phyloP scores from a whole-genome alignment of 92 coral and sea anemone genomes.

The Montipora capitata region DNA sequence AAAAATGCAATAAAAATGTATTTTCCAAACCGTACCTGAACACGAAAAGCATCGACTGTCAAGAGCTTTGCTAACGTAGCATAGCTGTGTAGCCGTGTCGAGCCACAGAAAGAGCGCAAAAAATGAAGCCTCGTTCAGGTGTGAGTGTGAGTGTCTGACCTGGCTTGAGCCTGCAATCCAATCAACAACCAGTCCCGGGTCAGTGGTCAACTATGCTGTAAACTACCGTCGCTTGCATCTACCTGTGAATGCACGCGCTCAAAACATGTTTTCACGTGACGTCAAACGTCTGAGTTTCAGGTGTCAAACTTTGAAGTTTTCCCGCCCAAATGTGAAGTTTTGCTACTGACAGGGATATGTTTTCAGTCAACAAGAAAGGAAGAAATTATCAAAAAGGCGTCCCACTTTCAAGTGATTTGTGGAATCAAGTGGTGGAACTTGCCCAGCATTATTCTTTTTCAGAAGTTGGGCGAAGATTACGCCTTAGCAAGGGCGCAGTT shows the following conservation, averaged over 20 bases:
- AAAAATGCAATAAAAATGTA: too few relatives aligned
- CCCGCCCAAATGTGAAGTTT: slow-evolving; percentile 43
- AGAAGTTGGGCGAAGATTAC: slow-evolving; percentile 60
- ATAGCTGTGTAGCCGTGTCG: too few relatives aligned
- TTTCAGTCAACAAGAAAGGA: slow-evolving; percentile 53
- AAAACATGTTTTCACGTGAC: slow-evolving; percentile 60
- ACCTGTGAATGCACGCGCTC: slow-evolving; percentile 31
- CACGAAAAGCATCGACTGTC: too few relatives aligned
- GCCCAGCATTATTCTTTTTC: slow-evolving; percentile 43
- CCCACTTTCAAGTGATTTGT: slow-evolving; percentile 62
- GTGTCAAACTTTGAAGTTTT: slow-evolving; percentile 44
- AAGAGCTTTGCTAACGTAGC: too few relatives aligned
- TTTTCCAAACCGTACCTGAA: too few relatives aligned
- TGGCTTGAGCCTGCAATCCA: too few relatives aligned
- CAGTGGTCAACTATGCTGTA: too few relatives aligned
- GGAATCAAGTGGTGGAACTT: slow-evolving; percentile 65
- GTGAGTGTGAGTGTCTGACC: too few relatives aligned
- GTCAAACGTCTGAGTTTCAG: slow-evolving; percentile 30
- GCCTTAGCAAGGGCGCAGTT: slow-evolving; percentile 45
- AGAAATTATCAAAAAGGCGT: slow-evolving; percentile 62
- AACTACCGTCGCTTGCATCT: slow-evolving; percentile 37
- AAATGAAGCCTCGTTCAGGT: too few relatives aligned
- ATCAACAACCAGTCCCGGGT: too few relatives aligned
- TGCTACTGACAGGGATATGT: slow-evolving; percentile 30
- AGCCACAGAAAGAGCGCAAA: too few relatives aligned